Evolutionary conservation across 1,140 invertebrate genomes (phyloP).

Genomic region (Cyclargus thomasi): DNA sequence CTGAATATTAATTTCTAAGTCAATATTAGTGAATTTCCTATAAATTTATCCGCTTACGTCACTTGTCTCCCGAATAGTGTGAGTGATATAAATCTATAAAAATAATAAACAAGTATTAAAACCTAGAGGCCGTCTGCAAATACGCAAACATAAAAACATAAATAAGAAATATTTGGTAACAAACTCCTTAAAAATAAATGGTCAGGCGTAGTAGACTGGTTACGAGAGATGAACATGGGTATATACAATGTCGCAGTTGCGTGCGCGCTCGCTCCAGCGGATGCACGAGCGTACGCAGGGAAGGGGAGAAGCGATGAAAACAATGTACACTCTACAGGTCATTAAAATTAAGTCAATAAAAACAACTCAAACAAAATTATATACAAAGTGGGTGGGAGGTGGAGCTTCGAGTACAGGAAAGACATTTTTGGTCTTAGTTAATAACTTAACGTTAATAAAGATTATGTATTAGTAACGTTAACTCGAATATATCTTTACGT

Average conservation of each 20-base stretch:
- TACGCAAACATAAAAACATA: constrained; percentile 48
- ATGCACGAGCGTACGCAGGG: background rate
- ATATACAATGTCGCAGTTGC: constrained; percentile 60
- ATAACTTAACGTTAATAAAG: constrained; percentile 33
- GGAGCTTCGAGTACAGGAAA: constrained; percentile 55
- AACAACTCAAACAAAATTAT: constrained; percentile 66
- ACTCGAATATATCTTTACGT: constrained; percentile 11
- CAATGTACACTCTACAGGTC: constrained; percentile 45
- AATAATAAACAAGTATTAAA: constrained; percentile 42
- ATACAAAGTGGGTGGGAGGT: constrained; percentile 71
- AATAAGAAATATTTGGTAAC: constrained; percentile 75
- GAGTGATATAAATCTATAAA: constrained; percentile 47
- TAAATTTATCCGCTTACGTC: background rate
- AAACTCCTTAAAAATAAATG: constrained; percentile 67
- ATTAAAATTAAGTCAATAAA: constrained; percentile 52
- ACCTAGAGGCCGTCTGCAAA: constrained; percentile 30
- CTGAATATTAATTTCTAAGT: constrained; percentile 12
- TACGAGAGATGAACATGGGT: constrained; percentile 53
- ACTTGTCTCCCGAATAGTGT: constrained; percentile 24
- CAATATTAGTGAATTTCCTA: background rate
- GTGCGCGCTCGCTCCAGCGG: constrained; percentile 18
- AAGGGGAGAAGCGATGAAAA: constrained; percentile 17
- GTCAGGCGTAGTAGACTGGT: constrained; percentile 43
- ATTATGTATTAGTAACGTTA: constrained; percentile 23
- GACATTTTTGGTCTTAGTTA: constrained; percentile 58